phyloP scores from a whole-genome alignment of 2,888 invertebrate species.

The Metacarcinus magister region DNA sequence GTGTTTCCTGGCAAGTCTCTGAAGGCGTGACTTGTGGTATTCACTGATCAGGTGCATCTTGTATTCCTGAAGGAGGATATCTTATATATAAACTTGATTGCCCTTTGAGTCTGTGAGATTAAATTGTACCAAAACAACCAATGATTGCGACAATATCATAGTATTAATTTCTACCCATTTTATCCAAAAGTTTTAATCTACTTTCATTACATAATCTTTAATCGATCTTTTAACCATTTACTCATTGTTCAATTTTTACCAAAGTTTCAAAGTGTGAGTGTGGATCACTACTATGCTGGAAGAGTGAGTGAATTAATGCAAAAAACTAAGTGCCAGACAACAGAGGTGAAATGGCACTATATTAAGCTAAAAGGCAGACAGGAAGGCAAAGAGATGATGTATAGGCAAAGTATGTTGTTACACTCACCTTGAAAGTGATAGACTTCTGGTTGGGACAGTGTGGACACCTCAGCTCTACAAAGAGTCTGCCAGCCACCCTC shows the following conservation, averaged over 20 bases:
- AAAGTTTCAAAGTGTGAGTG: no score
- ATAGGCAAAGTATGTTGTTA: not conserved
- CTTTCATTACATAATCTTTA: no score
- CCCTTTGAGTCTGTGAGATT: not conserved
- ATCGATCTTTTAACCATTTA: no score
- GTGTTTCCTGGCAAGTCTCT: constrained; percentile 90
- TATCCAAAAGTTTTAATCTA: no score
- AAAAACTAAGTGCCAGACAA: no score
- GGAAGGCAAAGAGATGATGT: not conserved
- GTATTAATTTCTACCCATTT: no score
- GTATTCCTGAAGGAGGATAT: constrained; percentile 87
- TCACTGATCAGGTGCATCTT: constrained; percentile 90
- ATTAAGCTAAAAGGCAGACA: not conserved
- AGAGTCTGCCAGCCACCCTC: constrained; percentile 85
- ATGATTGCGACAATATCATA: not conserved
- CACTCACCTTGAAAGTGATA: constrained; percentile 89
- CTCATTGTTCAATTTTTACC: no score
- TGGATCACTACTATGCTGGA: no score
- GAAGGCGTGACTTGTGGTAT: constrained; percentile 90
- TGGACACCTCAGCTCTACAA: constrained; percentile 90
- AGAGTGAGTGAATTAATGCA: no score
- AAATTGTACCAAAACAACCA: not conserved
- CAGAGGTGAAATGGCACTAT: no score
- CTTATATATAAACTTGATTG: not conserved
- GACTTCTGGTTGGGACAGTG: constrained; percentile 90